Conservation (phyloP, 2,888 invertebrate species). For the Pristionchus mayeri region DNA sequence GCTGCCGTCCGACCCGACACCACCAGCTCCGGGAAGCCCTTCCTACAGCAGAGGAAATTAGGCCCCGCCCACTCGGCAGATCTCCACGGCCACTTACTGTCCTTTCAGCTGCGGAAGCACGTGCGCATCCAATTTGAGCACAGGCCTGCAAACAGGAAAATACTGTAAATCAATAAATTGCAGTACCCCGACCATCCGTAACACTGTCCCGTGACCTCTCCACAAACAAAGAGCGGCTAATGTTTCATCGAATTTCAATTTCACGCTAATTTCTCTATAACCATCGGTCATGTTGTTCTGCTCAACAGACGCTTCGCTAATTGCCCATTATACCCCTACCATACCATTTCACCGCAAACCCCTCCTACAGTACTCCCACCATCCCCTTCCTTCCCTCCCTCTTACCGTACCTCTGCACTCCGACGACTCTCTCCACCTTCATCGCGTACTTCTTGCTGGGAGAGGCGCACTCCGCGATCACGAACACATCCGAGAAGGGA, state of each 20-base stretch:
- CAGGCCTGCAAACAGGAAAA: conserved; percentile 56
- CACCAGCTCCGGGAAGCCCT: conserved; percentile 47
- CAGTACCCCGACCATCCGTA: not conserved
- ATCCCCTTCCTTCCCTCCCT: not conserved
- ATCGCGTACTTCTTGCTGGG: conserved; percentile 62
- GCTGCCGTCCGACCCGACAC: conserved; percentile 46
- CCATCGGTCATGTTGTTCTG: no score
- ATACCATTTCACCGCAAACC: no score
- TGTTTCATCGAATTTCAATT: no score
- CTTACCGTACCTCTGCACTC: conserved; percentile 56
- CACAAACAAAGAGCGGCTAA: not conserved
- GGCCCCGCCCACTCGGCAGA: conserved; percentile 58
- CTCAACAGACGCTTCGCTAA: no score
- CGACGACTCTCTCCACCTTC: conserved; percentile 68
- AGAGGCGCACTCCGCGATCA: conserved; percentile 56
- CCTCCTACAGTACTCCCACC: no score
- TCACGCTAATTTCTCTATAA: no score
- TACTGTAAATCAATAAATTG: not conserved
- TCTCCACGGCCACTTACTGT: conserved; percentile 57
- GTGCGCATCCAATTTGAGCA: conserved; percentile 68
- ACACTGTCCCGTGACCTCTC: not conserved
- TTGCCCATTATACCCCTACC: no score
- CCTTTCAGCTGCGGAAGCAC: conserved; percentile 65
- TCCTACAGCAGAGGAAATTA: conserved; percentile 52
- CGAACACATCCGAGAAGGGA: conserved; percentile 70